phyloP scores from a whole-genome alignment of 2,113 vertebrate species.

The Oreochromis niloticus region DNA sequence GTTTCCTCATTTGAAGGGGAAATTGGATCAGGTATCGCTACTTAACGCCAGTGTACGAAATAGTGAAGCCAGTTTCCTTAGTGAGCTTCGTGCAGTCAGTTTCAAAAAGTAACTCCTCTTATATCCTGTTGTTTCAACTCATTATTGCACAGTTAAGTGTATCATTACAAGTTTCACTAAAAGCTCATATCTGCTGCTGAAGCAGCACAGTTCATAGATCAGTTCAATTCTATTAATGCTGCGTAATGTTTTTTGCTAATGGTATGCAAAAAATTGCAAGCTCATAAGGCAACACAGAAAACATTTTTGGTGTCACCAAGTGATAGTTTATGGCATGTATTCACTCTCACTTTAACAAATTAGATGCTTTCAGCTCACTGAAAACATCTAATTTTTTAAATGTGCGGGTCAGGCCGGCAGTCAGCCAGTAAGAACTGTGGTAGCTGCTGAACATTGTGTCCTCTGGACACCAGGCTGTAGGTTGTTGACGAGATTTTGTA shows the following conservation, averaged over 20 bases:
- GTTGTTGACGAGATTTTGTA: conserved; percentile 18
- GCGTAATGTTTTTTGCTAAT: not conserved
- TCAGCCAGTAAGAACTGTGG: not conserved
- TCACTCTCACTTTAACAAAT: not conserved
- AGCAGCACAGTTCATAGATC: not conserved
- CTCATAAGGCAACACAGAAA: not conserved
- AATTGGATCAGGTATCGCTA: not conserved
- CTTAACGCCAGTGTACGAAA: not conserved
- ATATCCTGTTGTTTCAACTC: not conserved
- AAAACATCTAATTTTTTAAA: not conserved
- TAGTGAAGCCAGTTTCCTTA: not conserved
- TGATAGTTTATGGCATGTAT: not conserved
- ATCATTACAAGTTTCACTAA: not conserved
- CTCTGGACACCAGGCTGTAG: not conserved
- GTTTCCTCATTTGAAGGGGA: not conserved
- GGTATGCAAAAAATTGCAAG: not conserved
- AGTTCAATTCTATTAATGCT: not conserved
- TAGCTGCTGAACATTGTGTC: not conserved
- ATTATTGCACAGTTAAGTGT: not conserved
- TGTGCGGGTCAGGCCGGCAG: not conserved
- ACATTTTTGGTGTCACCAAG: not conserved
- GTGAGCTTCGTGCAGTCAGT: not conserved
- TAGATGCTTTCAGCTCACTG: not conserved
- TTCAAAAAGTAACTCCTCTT: not conserved
- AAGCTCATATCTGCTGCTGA: not conserved